These are phyloP conservation scores for Dasyprocta punctata DNA, from an alignment of 2,113 vertebrate genomes.

Conservation along the genomic window DNA sequence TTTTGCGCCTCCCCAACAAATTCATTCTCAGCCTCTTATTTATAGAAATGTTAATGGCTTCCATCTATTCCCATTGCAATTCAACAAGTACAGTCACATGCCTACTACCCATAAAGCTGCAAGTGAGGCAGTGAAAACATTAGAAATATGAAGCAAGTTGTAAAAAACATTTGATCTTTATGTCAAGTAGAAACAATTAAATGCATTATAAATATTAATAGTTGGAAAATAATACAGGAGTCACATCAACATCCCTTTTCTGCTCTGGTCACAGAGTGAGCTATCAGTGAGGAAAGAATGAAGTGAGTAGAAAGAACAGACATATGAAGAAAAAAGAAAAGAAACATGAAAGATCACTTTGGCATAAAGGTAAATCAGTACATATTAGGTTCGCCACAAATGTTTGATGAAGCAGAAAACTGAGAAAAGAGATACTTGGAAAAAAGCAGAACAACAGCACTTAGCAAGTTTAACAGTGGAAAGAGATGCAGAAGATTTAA, in stretches of 20 bases:
- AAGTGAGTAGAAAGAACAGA: background rate
- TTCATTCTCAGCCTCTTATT: background rate
- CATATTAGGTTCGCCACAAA: background rate
- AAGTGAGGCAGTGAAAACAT: background rate
- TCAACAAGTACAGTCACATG: background rate
- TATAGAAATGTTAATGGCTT: background rate
- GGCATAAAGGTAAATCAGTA: background rate
- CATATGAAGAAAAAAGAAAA: background rate
- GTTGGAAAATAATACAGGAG: background rate
- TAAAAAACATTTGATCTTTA: background rate
- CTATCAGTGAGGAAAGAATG: background rate
- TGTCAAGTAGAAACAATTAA: background rate
- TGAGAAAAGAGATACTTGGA: background rate
- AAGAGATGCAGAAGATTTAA: background rate
- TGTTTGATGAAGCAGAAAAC: background rate
- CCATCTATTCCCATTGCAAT: background rate
- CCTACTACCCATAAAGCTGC: background rate
- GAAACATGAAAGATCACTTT: background rate
- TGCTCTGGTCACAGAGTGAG: background rate
- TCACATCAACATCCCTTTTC: background rate
- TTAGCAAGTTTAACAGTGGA: background rate
- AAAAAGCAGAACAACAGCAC: background rate
- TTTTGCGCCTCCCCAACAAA: background rate
- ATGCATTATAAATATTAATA: background rate
- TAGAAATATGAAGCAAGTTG: background rate